Evolutionary conservation across 2,797 vertebrate genomes (phyloP).

Genomic region (Alexandromys oeconomus): DNA sequence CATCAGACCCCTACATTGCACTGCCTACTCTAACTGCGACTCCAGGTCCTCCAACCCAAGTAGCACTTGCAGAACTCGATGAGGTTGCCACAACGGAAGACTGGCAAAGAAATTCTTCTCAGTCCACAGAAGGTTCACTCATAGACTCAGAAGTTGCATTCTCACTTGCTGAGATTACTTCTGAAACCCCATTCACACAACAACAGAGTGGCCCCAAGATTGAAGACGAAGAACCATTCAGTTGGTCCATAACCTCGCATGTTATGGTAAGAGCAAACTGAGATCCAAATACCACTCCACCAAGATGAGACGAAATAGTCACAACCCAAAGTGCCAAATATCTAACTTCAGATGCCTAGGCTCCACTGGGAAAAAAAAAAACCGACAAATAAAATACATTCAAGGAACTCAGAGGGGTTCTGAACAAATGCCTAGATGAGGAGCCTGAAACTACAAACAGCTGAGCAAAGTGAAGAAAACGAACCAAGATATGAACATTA

Average conservation of each 20-base stretch:
- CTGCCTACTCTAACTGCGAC: not conserved
- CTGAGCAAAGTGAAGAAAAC: not conserved
- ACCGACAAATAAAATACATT: not conserved
- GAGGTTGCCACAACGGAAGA: not conserved
- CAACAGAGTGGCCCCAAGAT: not conserved
- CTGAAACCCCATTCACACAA: not conserved
- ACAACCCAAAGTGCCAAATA: not conserved
- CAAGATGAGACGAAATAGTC: not conserved
- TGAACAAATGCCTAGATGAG: not conserved
- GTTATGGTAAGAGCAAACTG: not conserved
- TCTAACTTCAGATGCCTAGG: not conserved
- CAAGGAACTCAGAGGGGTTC: not conserved
- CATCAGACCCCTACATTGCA: not conserved
- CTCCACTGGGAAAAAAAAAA: not conserved
- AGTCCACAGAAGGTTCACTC: not conserved
- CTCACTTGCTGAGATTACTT: not conserved
- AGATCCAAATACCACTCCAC: not conserved
- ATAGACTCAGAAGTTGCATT: not conserved
- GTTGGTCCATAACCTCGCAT: not conserved
- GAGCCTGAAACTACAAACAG: not conserved
- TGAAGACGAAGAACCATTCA: not conserved
- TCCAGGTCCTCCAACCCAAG: not conserved
- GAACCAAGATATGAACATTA: not conserved
- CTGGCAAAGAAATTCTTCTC: not conserved
- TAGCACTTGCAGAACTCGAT: not conserved